A percentile compares a stretch with the other conserved stretches of the same genome.
Evolutionary conservation across 2,113 vertebrate species (phyloP).

Genomic region (Lonchura striata): DNA sequence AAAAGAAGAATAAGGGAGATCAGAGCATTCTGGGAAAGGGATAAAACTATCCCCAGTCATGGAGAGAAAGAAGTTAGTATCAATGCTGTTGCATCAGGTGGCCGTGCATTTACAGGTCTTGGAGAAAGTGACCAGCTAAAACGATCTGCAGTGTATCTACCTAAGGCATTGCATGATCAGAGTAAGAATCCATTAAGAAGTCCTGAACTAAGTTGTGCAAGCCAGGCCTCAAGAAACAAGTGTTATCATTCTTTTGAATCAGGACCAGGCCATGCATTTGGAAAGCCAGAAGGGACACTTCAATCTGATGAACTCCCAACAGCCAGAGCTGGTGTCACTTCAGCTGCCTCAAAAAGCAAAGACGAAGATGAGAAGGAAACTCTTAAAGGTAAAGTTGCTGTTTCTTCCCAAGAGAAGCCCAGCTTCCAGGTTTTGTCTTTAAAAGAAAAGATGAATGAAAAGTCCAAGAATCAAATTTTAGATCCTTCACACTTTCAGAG

Average conservation of each 20-base stretch:
- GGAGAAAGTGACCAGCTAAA: background rate
- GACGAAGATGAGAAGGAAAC: constrained; percentile 36
- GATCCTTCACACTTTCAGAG: constrained; percentile 81
- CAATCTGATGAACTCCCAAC: background rate
- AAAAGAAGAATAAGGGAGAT: constrained; percentile 81
- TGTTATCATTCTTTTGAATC: background rate
- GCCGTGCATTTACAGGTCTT: background rate
- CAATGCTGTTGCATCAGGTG: background rate
- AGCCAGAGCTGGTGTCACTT: constrained; percentile 57
- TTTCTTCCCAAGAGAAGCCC: constrained; percentile 12
- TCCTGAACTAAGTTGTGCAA: background rate
- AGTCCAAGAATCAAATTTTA: constrained; percentile 58
- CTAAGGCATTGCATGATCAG: background rate
- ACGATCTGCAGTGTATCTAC: background rate
- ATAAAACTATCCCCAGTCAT: constrained; percentile 45
- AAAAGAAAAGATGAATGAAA: constrained; percentile 76
- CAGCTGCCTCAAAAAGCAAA: constrained; percentile 63
- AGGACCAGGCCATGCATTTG: background rate
- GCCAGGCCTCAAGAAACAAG: background rate
- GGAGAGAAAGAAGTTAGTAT: background rate
- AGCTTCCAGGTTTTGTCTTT: constrained; percentile 76
- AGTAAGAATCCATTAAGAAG: constrained; percentile 27
- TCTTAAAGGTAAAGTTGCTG: constrained; percentile 23
- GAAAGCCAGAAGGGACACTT: background rate
- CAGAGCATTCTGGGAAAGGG: constrained; percentile 89